Evolutionary conservation across 2,888 invertebrate genomes (phyloP).

Genomic region (Uloborus plumipes): DNA sequence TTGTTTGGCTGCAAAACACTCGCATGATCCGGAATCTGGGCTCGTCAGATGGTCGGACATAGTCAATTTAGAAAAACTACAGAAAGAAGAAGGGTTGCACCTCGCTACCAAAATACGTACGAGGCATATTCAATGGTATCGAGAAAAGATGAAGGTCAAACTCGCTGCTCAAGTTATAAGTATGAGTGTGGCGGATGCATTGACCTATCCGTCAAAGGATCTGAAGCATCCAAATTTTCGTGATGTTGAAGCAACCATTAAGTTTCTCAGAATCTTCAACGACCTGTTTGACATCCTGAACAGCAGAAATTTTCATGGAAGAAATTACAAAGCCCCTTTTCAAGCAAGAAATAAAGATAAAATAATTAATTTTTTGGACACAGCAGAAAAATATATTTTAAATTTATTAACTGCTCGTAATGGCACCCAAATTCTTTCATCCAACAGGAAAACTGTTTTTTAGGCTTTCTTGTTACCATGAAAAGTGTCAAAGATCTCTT

Average conservation of each 20-base stretch:
- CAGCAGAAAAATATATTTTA: too few relatives aligned
- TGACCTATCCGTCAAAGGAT: neutral
- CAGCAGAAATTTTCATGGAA: neutral
- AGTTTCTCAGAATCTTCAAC: neutral
- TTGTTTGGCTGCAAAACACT: neutral
- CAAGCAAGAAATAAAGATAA: too few relatives aligned
- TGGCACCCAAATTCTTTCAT: too few relatives aligned
- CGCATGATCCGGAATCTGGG: neutral
- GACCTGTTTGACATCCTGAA: neutral
- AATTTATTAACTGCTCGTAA: too few relatives aligned
- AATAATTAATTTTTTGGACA: too few relatives aligned
- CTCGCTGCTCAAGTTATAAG: neutral
- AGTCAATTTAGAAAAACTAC: neutral
- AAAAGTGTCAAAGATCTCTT: too few relatives aligned
- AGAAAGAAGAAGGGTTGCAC: neutral
- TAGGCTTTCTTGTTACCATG: too few relatives aligned
- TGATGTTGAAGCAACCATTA: neutral
- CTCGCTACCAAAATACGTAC: neutral
- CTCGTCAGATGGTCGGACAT: too few relatives aligned
- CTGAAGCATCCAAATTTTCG: neutral
- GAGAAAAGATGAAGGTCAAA: too few relatives aligned
- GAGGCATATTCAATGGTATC: neutral
- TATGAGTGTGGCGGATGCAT: neutral
- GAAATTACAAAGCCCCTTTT: neutral
- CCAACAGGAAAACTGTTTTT: neutral